Conservation (phyloP, 2,113 vertebrate species). For the Megaleporinus macrocephalus region DNA sequence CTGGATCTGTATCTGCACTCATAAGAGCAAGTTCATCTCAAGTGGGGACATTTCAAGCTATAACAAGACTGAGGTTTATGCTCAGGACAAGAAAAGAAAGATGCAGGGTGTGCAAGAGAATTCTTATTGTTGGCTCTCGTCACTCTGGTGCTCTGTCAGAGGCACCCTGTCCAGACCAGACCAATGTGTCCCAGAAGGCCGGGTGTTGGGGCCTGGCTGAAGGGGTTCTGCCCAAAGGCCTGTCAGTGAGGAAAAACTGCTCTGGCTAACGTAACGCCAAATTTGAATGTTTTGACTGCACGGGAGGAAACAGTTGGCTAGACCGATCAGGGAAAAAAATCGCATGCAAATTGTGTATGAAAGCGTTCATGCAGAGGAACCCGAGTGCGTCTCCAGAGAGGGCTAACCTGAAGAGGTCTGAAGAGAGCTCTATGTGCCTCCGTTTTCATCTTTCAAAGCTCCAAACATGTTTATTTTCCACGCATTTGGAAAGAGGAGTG, state of each 20-base stretch:
- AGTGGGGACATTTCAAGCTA: neutral
- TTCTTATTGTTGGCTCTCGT: slow-evolving; percentile 67
- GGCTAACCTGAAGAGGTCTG: slow-evolving; percentile 20
- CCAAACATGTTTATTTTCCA: slow-evolving; percentile 50
- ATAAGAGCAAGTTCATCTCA: neutral
- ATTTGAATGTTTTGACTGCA: slow-evolving; percentile 78
- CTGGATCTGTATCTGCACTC: neutral
- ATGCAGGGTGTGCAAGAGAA: slow-evolving; percentile 18
- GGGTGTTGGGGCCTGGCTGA: slow-evolving; percentile 22
- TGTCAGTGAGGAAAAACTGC: slow-evolving; percentile 74
- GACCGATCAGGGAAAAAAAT: slow-evolving; percentile 61
- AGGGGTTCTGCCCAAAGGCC: slow-evolving; percentile 58
- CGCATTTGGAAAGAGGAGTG: slow-evolving; percentile 41
- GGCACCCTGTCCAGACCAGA: slow-evolving; percentile 73
- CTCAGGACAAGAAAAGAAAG: neutral
- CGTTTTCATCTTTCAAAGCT: slow-evolving; percentile 45
- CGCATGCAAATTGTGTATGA: slow-evolving; percentile 62
- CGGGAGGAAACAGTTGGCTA: slow-evolving; percentile 70
- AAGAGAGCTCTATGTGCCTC: slow-evolving; percentile 39
- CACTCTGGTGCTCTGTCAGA: slow-evolving; percentile 69
- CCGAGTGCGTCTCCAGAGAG: slow-evolving; percentile 36
- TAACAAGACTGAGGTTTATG: neutral
- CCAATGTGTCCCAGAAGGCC: slow-evolving; percentile 60
- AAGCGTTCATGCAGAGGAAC: slow-evolving; percentile 61
- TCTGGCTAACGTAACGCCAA: slow-evolving; percentile 75